Evolutionary conservation across 2,888 invertebrate genomes (phyloP), one percentile per base, ranked within the genome.

Genomic region (Syritta pipiens): DNA sequence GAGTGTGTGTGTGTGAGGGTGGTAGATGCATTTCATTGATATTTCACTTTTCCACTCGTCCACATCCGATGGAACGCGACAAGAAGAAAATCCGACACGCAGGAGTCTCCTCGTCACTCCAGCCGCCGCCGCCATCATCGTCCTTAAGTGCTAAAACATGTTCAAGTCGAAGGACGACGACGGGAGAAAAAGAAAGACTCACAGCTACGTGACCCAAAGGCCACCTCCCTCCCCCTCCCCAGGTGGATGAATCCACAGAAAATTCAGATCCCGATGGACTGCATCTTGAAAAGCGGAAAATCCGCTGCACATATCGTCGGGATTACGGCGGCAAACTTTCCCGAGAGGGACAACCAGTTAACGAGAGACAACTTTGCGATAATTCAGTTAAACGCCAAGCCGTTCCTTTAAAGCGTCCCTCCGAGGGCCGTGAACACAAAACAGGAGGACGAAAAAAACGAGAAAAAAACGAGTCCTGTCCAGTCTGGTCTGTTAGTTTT

Each of bases 111-210:
- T 35, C 59, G n/a, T 67, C 46, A 26, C 60, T 72, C 55, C 55
- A 42, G 53, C 53, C 53, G 51, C 40, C 35, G 37, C 44, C 40
- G 55, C 35, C 28, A 26, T 19, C 7, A 19, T 20, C 44, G 74
- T n/a, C 57, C 74, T 79, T 74, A 74, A 79, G 79, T 79, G 79
- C 74, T 51, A 62, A 74, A 74, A 67, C 79, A 79, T 79, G 79
- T 74, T 79, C 62, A 79, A 79, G 79, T 62, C 48, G 55, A 24
- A 62, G 57, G 55, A 79, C 46, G 74, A 57, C 60, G 68, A 48
- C 35, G 35, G 12, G 14, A 40, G 10, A 19, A 30, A 19, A 46
- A 46, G 35, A 32, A 22, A 63, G 53, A 53, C 49, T 63, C 37
- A 62, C 44, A 49, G 62, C 67, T 68, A 74, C 74, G 67, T 72